Evolutionary conservation across 2,113 vertebrate species (phyloP).

Genomic region (Thinocorus orbignyianus): DNA sequence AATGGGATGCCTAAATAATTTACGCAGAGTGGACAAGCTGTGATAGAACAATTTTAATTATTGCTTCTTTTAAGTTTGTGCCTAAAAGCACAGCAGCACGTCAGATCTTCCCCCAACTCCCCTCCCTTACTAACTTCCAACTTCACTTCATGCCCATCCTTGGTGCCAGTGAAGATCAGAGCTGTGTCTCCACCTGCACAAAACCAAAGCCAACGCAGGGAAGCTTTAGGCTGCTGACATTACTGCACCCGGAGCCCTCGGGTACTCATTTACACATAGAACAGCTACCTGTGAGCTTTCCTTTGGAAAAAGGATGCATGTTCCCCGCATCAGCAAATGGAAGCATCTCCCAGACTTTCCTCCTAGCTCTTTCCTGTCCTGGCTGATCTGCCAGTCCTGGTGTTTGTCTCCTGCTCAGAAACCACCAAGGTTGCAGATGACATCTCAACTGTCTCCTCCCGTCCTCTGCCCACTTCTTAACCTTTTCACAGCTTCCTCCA

Average conservation of each 20-base stretch:
- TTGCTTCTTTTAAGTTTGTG: not conserved
- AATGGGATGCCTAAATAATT: not conserved
- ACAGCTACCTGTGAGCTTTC: not conserved
- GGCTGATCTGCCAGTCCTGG: not conserved
- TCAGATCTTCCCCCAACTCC: not conserved
- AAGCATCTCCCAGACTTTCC: not conserved
- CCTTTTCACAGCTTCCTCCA: not conserved
- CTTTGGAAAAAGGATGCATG: not conserved
- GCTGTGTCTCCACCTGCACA: not conserved
- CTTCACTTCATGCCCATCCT: not conserved
- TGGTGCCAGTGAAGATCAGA: not conserved
- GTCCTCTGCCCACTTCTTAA: not conserved
- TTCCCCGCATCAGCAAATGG: not conserved
- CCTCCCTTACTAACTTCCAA: not conserved
- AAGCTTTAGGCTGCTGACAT: not conserved
- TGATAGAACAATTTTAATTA: not conserved
- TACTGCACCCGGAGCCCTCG: rapidly evolving
- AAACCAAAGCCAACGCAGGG: rapidly evolving
- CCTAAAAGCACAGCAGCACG: not conserved
- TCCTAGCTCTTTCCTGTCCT: not conserved
- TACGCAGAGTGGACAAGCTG: not conserved
- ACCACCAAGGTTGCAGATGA: not conserved
- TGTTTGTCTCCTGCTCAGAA: not conserved
- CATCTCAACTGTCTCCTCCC: not conserved
- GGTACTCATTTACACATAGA: not conserved